Evolutionary conservation across 2,797 vertebrate species (phyloP), one percentile per base, ranked within the genome.

Genomic region (Eulemur rubriventer): DNA sequence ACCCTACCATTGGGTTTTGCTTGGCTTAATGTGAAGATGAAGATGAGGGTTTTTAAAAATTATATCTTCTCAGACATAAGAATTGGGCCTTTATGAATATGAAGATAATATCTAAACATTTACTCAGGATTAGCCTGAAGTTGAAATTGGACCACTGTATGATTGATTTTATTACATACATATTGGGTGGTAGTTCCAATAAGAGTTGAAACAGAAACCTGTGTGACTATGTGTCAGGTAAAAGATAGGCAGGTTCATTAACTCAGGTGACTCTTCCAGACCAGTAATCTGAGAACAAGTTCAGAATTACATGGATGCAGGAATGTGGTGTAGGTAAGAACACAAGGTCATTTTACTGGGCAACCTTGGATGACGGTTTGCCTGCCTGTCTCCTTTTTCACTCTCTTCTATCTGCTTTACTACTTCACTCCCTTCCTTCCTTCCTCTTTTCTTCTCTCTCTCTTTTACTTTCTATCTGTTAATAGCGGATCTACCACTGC

Each of bases 161-260:
- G 55, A 30, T 70, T 92, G 14, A 33, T 78, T 93, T 35, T 88
- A 59, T 55, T 96, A 57, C 7, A 41, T 3, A 6, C 14, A 3
- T 20, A 35, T 16, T 73, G 35, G 67, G 41, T 83, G 18, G 43
- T 70, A 50, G 46, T 78, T 69, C 5, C 10, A 91, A 35, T 41
- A 88, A 91, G 38, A 91, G 30, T 35, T 81, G 76, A 95, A 91
- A 89, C 80, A 76, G 86, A 96, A 69, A 11, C 26, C 65, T 67
- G 14, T 70, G 43, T 78, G 38, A 33, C 13, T 46, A 0, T 59
- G 30, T 26, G 0, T 59, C 75, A 70, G 70, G 59, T 35, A 24
- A 57, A 94, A 91, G 81, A 41, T 20, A 61, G 55, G 41, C 30
- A 48, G 9, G 14, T 28, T 63, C 41, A 82, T 79, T 38, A 22